Percentiles rank a stretch among this genome's conserved stretches.
Evolutionary conservation across 2,113 vertebrate genomes (phyloP).

Genomic region (Paralichthys olivaceus): DNA sequence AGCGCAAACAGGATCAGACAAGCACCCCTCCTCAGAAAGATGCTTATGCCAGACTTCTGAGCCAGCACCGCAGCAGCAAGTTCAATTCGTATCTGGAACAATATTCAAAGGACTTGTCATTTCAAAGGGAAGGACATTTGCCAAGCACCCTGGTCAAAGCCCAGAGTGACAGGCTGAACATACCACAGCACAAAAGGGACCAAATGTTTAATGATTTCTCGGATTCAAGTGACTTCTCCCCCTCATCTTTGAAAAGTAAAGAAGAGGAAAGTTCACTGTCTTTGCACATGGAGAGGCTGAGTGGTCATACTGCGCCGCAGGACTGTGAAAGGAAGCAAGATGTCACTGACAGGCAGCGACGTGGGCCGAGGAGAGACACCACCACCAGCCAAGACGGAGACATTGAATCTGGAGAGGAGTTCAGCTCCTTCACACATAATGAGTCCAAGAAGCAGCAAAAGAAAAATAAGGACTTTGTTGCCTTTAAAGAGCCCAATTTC

Average conservation of each 20-base stretch:
- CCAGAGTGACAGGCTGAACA: conserved; percentile 61
- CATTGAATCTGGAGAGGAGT: conserved; percentile 79
- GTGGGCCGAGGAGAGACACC: conserved; percentile 70
- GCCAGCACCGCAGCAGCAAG: conserved; percentile 86
- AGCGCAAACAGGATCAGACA: conserved; percentile 59
- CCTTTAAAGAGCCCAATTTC: conserved; percentile 6
- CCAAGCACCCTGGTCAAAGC: conserved; percentile 43
- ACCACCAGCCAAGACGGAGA: conserved; percentile 76
- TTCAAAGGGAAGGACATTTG: conserved; percentile 69
- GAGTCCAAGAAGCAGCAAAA: conserved; percentile 64
- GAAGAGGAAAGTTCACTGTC: conserved; percentile 74
- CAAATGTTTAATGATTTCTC: conserved; percentile 54
- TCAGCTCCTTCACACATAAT: conserved; percentile 24
- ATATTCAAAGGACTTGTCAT: conserved; percentile 77
- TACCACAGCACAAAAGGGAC: conserved; percentile 57
- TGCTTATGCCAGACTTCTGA: conserved; percentile 86
- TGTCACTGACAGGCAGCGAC: conserved; percentile 51
- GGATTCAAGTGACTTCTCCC: conserved; percentile 74
- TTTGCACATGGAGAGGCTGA: conserved; percentile 75
- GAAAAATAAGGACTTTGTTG: conserved; percentile 53
- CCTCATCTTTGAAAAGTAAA: conserved; percentile 63
- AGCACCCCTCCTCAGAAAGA: conserved; percentile 84
- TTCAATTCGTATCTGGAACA: conserved; percentile 84
- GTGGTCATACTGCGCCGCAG: conserved; percentile 50
- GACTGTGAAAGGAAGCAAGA: conserved; percentile 43